Conservation (phyloP, 2,888 invertebrate genomes). For the Andrena minutula region DNA sequence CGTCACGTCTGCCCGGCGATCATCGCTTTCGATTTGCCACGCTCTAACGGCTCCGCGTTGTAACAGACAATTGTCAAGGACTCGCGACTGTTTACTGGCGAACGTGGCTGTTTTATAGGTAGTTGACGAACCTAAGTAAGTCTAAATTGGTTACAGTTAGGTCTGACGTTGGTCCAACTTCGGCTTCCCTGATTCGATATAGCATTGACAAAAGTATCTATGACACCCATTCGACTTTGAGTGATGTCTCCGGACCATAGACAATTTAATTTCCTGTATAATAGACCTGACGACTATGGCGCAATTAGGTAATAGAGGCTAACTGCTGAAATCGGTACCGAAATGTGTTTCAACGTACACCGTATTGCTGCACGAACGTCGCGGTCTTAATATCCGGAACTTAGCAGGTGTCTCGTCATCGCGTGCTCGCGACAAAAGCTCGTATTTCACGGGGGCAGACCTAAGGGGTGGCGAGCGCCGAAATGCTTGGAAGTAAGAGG, state of each 20-base stretch:
- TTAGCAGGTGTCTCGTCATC: background rate
- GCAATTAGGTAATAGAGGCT: no score
- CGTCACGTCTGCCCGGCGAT: conserved; percentile 39
- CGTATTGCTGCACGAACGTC: background rate
- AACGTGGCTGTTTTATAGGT: background rate
- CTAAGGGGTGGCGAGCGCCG: background rate
- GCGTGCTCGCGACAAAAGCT: background rate
- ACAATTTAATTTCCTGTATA: no score
- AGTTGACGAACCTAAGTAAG: background rate
- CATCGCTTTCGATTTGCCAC: conserved; percentile 48
- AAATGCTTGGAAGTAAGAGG: conserved; percentile 39
- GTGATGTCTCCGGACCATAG: no score
- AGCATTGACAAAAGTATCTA: no score
- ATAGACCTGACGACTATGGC: no score
- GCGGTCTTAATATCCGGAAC: background rate
- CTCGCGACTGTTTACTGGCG: conserved; percentile 9
- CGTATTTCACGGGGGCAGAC: background rate
- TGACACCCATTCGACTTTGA: no score
- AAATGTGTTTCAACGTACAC: background rate
- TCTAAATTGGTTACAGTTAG: background rate
- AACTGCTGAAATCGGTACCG: no score
- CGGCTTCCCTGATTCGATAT: no score
- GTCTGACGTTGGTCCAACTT: no score
- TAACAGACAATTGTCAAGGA: conserved; percentile 49
- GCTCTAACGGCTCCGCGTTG: background rate